Percentiles rank a stretch among this genome's conserved stretches.
These are phyloP conservation scores for Lytechinus pictus DNA, from an alignment of 35 echinoderm and acorn worm species.

Conservation along the genomic window DNA sequence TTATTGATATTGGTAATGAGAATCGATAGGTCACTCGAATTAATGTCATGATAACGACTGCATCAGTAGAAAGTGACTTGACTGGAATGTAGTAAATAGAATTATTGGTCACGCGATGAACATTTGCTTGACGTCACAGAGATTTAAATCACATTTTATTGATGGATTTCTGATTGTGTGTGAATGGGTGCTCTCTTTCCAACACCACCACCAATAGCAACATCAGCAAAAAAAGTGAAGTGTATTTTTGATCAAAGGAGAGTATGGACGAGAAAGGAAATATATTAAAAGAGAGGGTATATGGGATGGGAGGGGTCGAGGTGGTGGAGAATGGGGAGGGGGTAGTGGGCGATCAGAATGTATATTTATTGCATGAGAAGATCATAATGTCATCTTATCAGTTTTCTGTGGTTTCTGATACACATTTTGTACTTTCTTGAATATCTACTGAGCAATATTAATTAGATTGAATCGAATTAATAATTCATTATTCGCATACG, in stretches of 20 bases:
- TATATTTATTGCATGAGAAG: too few relatives aligned
- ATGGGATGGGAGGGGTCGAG: neutral
- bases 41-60: neutral
- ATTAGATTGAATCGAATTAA: too few relatives aligned
- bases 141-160: constrained; percentile 13
- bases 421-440: too few relatives aligned
- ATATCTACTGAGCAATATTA: too few relatives aligned
- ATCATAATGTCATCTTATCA: too few relatives aligned
- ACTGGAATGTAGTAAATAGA: neutral
- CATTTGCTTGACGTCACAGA: neutral
- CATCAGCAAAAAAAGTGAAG: neutral
- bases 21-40: neutral
- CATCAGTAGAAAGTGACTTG: neutral
- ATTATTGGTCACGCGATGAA: neutral
- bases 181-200: neutral
- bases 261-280: neutral
- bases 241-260: neutral
- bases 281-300: neutral
- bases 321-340: too few relatives aligned
- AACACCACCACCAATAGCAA: neutral
- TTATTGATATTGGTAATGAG: neutral
- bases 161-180: neutral
- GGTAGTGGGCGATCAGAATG: too few relatives aligned
- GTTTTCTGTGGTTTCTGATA: too few relatives aligned
- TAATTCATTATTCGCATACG: too few relatives aligned